Percentiles rank a stretch among this genome's conserved stretches.
phyloP scores from a whole-genome alignment of 2,888 invertebrate species.

The Papilio demoleus region DNA sequence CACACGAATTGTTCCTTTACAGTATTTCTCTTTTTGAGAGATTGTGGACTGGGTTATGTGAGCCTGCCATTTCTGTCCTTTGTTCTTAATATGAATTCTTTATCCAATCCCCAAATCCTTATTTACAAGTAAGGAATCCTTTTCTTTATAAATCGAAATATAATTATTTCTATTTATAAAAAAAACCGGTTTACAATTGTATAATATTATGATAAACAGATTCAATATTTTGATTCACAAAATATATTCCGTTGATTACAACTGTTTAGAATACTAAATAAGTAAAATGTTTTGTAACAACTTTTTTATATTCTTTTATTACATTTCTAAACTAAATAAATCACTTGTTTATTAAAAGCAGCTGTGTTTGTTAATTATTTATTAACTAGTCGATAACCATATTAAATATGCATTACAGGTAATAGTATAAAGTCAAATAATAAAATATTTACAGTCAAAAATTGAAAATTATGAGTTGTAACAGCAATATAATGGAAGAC shows the following conservation, averaged over 20 bases:
- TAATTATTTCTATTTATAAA: too few species aligned
- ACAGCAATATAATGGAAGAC: conserved; percentile 2
- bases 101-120: too few species aligned
- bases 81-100: too few species aligned
- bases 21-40: too few species aligned
- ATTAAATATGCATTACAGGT: background rate
- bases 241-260: background rate
- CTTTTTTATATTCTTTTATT: background rate
- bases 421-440: background rate
- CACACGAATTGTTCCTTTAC: too few species aligned
- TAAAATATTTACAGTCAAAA: background rate
- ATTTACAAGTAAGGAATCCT: too few species aligned
- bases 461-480: background rate
- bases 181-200: background rate
- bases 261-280: background rate
- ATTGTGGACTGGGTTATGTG: too few species aligned
- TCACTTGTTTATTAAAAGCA: background rate
- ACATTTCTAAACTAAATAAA: background rate
- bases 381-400: background rate
- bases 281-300: background rate
- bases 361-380: background rate
- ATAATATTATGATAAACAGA: background rate
- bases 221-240: conserved; percentile 11
- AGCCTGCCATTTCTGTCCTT: too few species aligned
- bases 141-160: too few species aligned